phyloP scores from a whole-genome alignment of 2,888 invertebrate species.

The Elegia similella region DNA sequence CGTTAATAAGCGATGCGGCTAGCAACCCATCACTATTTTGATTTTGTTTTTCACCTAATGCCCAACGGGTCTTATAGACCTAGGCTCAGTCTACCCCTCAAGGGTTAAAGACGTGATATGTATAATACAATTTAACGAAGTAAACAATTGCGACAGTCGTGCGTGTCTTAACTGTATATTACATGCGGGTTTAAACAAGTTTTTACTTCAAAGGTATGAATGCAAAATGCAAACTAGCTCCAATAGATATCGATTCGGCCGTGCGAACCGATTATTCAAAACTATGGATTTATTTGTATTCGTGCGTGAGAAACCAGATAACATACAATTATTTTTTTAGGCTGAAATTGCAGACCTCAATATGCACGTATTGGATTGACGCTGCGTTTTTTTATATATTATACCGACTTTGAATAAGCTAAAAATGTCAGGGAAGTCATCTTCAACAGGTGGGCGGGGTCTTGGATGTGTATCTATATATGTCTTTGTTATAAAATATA shows the following conservation, averaged over 20 bases:
- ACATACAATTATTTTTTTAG: background rate
- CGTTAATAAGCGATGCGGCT: too few relatives aligned
- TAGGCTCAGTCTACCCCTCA: too few relatives aligned
- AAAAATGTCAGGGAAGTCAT: too few relatives aligned
- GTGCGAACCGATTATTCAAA: slow-evolving; percentile 29
- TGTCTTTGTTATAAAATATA: too few relatives aligned
- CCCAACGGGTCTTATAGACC: too few relatives aligned
- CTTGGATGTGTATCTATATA: too few relatives aligned
- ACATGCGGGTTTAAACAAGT: background rate
- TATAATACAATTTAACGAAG: too few relatives aligned
- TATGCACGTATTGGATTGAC: background rate
- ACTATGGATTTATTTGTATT: slow-evolving; percentile 11
- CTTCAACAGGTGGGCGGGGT: too few relatives aligned
- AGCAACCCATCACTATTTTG: too few relatives aligned
- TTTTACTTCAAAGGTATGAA: slow-evolving; percentile 14
- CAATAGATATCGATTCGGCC: slow-evolving; percentile 20
- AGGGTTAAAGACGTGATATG: too few relatives aligned
- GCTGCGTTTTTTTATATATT: background rate
- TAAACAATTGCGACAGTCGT: too few relatives aligned
- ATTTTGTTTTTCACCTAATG: too few relatives aligned
- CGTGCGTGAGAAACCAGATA: slow-evolving; percentile 4
- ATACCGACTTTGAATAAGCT: background rate
- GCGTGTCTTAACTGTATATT: background rate
- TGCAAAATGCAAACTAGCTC: slow-evolving; percentile 29
- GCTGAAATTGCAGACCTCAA: background rate